phyloP scores from a whole-genome alignment of 2,888 invertebrate species.

The Pammene fasciana region DNA sequence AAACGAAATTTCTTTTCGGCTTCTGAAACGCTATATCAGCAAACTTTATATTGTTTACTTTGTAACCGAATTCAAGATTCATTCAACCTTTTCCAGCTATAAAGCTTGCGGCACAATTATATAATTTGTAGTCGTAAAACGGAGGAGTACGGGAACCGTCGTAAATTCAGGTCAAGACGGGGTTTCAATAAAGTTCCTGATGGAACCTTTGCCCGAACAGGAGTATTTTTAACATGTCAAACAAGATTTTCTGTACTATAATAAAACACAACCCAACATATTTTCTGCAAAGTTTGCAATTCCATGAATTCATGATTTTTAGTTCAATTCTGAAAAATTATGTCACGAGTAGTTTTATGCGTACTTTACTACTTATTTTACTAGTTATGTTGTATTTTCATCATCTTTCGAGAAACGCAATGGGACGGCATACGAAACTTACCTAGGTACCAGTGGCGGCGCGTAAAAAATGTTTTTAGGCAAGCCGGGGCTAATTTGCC shows the following conservation, averaged over 20 bases:
- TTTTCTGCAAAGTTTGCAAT: too few relatives aligned
- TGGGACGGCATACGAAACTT: too few relatives aligned
- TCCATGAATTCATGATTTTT: too few relatives aligned
- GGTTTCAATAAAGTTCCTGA: conserved; percentile 57
- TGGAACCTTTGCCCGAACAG: conserved; percentile 30
- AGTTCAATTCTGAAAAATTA: background rate
- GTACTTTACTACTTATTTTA: too few relatives aligned
- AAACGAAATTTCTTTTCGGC: conserved; percentile 23
- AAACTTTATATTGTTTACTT: conserved; percentile 38
- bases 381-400: background rate
- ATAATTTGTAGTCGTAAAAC: conserved; percentile 41
- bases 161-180: conserved; percentile 56
- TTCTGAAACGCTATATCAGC: conserved; percentile 23
- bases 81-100: conserved; percentile 25
- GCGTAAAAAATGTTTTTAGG: too few relatives aligned
- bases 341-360: too few relatives aligned
- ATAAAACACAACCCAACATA: conserved; percentile 11
- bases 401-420: conserved; percentile 3
- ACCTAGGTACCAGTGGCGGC: background rate
- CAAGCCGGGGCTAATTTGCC: too few relatives aligned
- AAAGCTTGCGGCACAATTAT: conserved; percentile 35
- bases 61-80: conserved; percentile 36
- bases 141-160: conserved; percentile 41
- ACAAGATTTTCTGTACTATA: conserved; percentile 15
- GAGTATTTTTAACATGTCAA: conserved; percentile 35